Base-by-base conservation (phyloP, 2,113 vertebrate species). In the Chitala chitala region DNA sequence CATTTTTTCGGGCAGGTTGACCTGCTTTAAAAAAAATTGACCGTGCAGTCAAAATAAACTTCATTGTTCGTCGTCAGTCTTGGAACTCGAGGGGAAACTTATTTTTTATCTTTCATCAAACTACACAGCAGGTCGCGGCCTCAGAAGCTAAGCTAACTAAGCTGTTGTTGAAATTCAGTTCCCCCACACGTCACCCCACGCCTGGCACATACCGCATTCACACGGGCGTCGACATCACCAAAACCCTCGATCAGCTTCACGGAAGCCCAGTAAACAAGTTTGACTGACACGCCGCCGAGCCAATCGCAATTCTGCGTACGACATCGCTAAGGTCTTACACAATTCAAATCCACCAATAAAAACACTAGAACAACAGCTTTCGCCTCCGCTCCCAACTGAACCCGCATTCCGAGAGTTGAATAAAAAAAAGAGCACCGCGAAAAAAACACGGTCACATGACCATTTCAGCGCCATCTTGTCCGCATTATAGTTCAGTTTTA, bases 401-500 rank as follows among this genome's bases (percentile, higher is more conserved):
- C 55, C 71, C 15, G 69, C 75, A 59, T 73, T 72, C 63, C 63
- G 63, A 77, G 74, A 59, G 71, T 75, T 79, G 61, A 77, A 68
- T 65, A 68, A 64, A 55, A 73, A 66, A 55, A 72, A 66, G 55
- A 77, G 42, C 12, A 38, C 61, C 24, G 55, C 53, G 72, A 74
- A 63, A 82, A 77, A 81, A 40, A 84, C 81, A 81, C 76, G 85
- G 83, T 85, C 85, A 86, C 85, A 78, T 86, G 83, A 85, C 83
- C 72, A 24, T 36, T 48, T 48, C 77, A 44, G 77, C 85, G 85
- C 85, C 85, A 86, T 86, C 79, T 86, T 86, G 68, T 42, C 56
- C 65, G 42, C 75, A 71, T 79, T 81, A 80, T 72, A 76, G 73
- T 79, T 77, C 78, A 75, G 61, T 79, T 69, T 80, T 68, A 71